A percentile compares a stretch with the other conserved stretches of the same genome.
These are phyloP conservation scores for Bruchidius siliquastri DNA, from an alignment of 2,888 invertebrate species.

Conservation along the genomic window DNA sequence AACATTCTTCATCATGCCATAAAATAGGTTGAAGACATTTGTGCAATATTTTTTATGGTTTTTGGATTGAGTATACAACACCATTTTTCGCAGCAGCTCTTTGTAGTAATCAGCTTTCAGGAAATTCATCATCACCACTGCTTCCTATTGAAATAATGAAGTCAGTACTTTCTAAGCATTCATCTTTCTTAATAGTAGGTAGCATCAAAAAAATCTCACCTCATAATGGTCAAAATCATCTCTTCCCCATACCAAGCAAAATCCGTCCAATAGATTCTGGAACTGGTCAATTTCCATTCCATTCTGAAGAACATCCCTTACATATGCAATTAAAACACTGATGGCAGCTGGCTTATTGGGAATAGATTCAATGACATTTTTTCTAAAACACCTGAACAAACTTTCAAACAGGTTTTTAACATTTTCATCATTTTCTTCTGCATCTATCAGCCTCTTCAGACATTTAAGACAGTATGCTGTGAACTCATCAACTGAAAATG, in stretches of 20 bases:
- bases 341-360: constrained; percentile 10
- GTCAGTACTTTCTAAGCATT: no score
- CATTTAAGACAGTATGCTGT: constrained; percentile 13
- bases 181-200: no score
- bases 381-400: constrained; percentile 16
- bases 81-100: constrained; percentile 24
- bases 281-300: constrained; percentile 22
- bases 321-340: constrained; percentile 11
- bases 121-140: constrained; percentile 24
- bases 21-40: constrained; percentile 23
- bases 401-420: constrained; percentile 12
- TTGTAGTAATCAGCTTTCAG: constrained; percentile 23
- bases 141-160: no score
- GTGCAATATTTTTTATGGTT: constrained; percentile 20
- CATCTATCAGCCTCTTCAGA: constrained; percentile 11
- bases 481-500: constrained; percentile 12
- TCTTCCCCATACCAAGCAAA: constrained; percentile 20
- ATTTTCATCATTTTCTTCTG: constrained; percentile 12
- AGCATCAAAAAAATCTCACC: constrained; percentile 19
- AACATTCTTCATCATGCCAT: constrained; percentile 18
- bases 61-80: constrained; percentile 23
- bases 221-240: constrained; percentile 21
- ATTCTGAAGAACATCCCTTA: constrained; percentile 16
- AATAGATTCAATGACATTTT: constrained; percentile 6
- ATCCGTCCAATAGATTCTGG: constrained; percentile 23